phyloP scores from a whole-genome alignment of 2,888 invertebrate species.

The Nysson spinosus region DNA sequence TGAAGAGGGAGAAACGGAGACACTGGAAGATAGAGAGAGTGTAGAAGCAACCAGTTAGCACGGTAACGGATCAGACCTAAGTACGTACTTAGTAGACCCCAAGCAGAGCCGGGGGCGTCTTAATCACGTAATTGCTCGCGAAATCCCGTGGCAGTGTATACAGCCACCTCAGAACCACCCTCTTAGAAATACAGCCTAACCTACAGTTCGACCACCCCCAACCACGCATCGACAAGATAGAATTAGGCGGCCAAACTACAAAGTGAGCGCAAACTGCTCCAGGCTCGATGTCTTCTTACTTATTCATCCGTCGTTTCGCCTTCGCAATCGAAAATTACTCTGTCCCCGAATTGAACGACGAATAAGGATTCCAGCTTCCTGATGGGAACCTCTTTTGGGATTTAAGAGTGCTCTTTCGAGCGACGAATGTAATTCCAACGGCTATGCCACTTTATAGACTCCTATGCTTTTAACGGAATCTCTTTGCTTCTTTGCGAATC shows the following conservation, averaged over 20 bases:
- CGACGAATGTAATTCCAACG: slow-evolving; percentile 50
- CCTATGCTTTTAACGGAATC: too few species aligned
- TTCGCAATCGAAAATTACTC: slow-evolving; percentile 66
- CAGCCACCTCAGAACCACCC: slow-evolving; percentile 13
- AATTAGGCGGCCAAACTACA: slow-evolving; percentile 61
- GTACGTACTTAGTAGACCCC: slow-evolving; percentile 74
- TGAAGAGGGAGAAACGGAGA: slow-evolving; percentile 9
- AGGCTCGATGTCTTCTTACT: slow-evolving; percentile 75
- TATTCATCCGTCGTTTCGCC: slow-evolving; percentile 74
- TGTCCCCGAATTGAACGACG: slow-evolving; percentile 30
- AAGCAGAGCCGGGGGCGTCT: slow-evolving; percentile 72
- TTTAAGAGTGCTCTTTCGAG: slow-evolving; percentile 51
- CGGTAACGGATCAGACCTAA: slow-evolving; percentile 73
- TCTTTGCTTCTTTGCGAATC: too few species aligned
- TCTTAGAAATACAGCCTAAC: slow-evolving; percentile 11
- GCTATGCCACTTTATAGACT: too few species aligned
- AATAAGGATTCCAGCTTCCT: slow-evolving; percentile 16
- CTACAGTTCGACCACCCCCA: slow-evolving; percentile 20
- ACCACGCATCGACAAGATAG: slow-evolving; percentile 39
- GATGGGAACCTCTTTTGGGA: not conserved
- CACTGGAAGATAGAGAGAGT: slow-evolving; percentile 12
- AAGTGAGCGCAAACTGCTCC: slow-evolving; percentile 71
- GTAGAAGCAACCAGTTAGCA: slow-evolving; percentile 59
- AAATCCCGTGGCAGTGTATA: slow-evolving; percentile 67
- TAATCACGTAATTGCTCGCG: slow-evolving; percentile 76